Evolutionary conservation across 2,797 vertebrate genomes (phyloP).

Genomic region (Siniperca undulata): DNA sequence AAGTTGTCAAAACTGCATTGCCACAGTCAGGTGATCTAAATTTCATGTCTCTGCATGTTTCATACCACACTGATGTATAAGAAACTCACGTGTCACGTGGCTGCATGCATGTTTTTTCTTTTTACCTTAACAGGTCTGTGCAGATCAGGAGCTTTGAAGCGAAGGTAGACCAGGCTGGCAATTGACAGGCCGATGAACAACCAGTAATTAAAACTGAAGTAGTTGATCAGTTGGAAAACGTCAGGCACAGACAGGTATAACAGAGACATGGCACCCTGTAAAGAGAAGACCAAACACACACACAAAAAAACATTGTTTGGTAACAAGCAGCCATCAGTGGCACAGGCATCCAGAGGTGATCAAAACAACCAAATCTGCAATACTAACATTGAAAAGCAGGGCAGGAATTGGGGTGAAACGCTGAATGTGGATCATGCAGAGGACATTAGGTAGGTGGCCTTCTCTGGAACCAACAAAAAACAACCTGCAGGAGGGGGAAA

Average conservation of each 20-base stretch:
- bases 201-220: conserved; percentile 92
- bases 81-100: too few relatives aligned
- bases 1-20: not conserved
- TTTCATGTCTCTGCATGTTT: not conserved
- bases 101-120: too few relatives aligned
- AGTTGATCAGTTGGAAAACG: conserved; percentile 89
- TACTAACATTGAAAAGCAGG: conserved; percentile 88
- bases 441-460: conserved; percentile 87
- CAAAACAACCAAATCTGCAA: not conserved
- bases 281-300: conserved; percentile 22
- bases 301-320: not conserved
- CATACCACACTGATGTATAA: accelerated
- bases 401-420: conserved; percentile 89
- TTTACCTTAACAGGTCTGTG: conserved; percentile 86
- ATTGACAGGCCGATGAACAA: conserved; percentile 89
- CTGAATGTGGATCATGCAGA: conserved; percentile 89
- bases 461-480: conserved; percentile 90
- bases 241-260: conserved; percentile 86
- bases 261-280: conserved; percentile 86
- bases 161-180: conserved; percentile 87
- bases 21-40: too few relatives aligned
- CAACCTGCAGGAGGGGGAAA: conserved; percentile 75
- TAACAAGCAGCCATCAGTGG: not conserved
- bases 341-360: not conserved
- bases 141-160: conserved; percentile 84